Evolutionary conservation across 2,113 vertebrate genomes (phyloP).

Genomic region (Sitta europaea): DNA sequence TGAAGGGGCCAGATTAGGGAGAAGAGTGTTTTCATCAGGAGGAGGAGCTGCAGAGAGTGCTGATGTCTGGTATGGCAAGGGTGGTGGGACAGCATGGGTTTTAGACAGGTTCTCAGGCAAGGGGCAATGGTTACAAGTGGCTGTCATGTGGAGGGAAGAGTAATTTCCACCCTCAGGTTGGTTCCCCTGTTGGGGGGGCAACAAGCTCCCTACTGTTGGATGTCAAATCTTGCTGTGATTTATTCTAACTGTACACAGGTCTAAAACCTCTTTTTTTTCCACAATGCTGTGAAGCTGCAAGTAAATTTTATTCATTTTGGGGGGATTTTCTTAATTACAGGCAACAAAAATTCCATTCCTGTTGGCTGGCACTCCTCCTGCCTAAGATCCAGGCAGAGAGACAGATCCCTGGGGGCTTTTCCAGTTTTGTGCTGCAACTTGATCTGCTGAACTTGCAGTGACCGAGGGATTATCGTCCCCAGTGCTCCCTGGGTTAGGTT

Average conservation of each 20-base stretch:
- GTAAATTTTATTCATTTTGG: neutral
- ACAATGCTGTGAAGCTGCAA: neutral
- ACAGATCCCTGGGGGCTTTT: neutral
- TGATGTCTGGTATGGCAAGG: neutral
- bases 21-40: neutral
- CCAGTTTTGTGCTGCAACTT: neutral
- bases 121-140: neutral
- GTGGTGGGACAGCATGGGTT: neutral
- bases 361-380: neutral
- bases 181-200: fast-evolving
- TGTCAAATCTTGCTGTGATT: neutral
- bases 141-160: neutral
- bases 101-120: neutral
- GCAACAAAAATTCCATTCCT: neutral
- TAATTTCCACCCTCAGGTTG: neutral
- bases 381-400: neutral
- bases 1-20: neutral
- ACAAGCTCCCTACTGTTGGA: neutral
- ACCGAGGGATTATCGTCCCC: neutral
- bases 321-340: neutral
- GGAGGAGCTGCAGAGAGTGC: neutral
- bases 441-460: conserved; percentile 11
- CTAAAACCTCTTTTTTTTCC: neutral
- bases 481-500: neutral
- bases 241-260: neutral